Conservation (phyloP, 2,113 vertebrate genomes). For the Apodemus speciosus region DNA sequence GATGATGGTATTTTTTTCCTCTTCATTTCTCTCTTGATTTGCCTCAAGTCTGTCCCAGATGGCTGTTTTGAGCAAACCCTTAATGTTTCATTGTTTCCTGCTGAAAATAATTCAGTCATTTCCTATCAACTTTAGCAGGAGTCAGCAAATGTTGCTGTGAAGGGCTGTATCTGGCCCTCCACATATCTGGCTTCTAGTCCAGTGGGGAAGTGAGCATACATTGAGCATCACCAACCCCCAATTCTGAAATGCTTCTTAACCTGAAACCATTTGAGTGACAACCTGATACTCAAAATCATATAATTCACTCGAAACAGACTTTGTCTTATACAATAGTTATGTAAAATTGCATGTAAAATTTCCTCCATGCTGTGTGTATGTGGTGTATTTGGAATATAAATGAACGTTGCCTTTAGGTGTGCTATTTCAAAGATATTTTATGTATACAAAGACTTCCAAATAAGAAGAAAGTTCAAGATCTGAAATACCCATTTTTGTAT, state of each 20-base stretch:
- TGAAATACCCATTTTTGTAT: not conserved
- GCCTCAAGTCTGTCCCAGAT: not conserved
- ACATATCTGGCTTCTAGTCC: not conserved
- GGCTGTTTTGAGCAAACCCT: not conserved
- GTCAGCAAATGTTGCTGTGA: not conserved
- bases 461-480: not conserved
- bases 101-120: rapidly evolving
- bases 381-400: not conserved
- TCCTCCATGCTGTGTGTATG: not conserved
- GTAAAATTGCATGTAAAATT: not conserved
- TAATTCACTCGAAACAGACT: not conserved
- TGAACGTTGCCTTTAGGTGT: not conserved
- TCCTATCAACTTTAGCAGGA: not conserved
- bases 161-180: not conserved
- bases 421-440: not conserved
- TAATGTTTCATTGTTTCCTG: not conserved
- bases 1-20: not conserved
- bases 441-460: not conserved
- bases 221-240: not conserved
- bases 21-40: not conserved
- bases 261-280: not conserved
- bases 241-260: not conserved
- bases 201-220: not conserved
- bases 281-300: not conserved
- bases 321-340: not conserved